A percentile compares a stretch with the other conserved stretches of the same genome.
Conservation (phyloP, 2,797 vertebrate genomes). For the Ateles fusciceps region DNA sequence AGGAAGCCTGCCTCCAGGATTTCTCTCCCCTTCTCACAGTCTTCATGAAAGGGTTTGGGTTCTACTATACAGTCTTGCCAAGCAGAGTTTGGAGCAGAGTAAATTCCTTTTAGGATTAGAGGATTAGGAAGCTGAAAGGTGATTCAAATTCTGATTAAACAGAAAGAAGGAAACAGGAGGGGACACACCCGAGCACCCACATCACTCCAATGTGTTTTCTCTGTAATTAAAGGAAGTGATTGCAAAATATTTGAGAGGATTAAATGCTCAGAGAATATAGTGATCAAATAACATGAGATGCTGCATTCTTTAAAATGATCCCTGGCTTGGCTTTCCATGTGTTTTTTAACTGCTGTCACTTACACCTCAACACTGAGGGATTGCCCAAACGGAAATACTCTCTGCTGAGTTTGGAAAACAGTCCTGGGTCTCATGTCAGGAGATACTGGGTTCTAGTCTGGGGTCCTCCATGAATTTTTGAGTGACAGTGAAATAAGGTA, state of each 20-base stretch:
- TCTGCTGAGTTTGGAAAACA: neutral
- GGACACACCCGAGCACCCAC: constrained; percentile 81
- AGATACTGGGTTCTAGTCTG: neutral
- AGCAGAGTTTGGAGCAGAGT: constrained; percentile 85
- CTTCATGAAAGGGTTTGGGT: constrained; percentile 75
- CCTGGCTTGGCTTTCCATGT: constrained; percentile 67
- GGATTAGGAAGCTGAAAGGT: constrained; percentile 91
- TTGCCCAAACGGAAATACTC: constrained; percentile 34
- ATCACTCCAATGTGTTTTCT: constrained; percentile 84
- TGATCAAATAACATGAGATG: constrained; percentile 80
- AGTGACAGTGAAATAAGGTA: neutral
- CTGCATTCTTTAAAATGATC: constrained; percentile 81
- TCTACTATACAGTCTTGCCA: constrained; percentile 80
- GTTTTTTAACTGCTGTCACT: constrained; percentile 68
- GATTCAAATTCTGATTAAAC: constrained; percentile 90
- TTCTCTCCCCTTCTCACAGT: neutral
- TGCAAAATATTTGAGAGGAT: constrained; percentile 92
- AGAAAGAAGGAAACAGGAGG: constrained; percentile 82
- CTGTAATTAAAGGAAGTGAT: constrained; percentile 92
- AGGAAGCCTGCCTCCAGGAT: constrained; percentile 41
- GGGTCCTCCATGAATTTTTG: neutral
- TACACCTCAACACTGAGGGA: constrained; percentile 57
- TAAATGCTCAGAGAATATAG: constrained; percentile 84
- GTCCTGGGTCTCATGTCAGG: neutral
- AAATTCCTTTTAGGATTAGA: constrained; percentile 92